Conservation (phyloP, 2,113 vertebrate species). For the Proteles cristata region DNA sequence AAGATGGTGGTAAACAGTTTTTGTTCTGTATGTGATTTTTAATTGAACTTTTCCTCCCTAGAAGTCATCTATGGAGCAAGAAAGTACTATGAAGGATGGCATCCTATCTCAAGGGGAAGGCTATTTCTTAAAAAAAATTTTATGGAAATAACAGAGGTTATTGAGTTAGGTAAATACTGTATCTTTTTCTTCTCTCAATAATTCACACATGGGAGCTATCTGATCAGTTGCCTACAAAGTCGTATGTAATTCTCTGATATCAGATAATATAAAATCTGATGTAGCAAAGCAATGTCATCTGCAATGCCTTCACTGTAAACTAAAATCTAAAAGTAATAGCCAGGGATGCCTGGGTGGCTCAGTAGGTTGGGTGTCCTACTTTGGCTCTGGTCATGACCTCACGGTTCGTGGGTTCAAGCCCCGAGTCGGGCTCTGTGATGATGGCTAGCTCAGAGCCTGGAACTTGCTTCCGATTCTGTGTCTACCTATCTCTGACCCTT, state of each 20-base stretch:
- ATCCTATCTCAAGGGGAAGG: not conserved
- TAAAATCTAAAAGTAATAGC: not conserved
- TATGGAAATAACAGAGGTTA: not conserved
- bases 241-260: not conserved
- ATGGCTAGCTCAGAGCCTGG: too few relatives aligned
- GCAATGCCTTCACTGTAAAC: not conserved
- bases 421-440: too few relatives aligned
- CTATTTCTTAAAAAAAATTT: not conserved
- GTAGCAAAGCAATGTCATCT: not conserved
- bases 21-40: not conserved
- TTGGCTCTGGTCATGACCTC: too few relatives aligned
- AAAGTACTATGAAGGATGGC: not conserved
- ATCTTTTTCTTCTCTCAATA: not conserved
- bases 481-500: too few relatives aligned
- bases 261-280: not conserved
- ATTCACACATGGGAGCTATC: not conserved
- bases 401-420: too few relatives aligned
- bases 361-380: too few relatives aligned
- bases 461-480: too few relatives aligned
- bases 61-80: not conserved
- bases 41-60: not conserved
- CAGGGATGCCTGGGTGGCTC: too few relatives aligned
- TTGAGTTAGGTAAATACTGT: not conserved
- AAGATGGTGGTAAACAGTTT: not conserved
- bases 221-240: not conserved